phyloP scores from a whole-genome alignment of 2,888 invertebrate genomes.

The Mesoligia furuncula region DNA sequence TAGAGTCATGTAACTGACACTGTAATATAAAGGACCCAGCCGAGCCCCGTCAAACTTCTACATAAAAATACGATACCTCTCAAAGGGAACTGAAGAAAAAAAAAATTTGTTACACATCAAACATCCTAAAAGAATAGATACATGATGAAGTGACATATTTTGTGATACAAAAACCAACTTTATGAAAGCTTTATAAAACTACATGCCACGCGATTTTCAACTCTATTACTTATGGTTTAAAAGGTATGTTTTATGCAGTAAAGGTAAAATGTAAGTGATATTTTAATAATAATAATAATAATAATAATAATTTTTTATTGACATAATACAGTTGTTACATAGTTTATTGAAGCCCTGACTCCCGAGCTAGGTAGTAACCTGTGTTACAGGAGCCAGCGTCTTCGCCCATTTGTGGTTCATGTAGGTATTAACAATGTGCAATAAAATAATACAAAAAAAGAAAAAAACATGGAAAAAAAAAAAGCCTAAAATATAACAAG shows the following conservation, averaged over 20 bases:
- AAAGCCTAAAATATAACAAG: too few relatives aligned
- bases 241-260: not conserved
- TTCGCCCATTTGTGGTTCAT: too few relatives aligned
- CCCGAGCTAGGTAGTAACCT: too few relatives aligned
- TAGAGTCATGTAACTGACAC: conserved; percentile 63
- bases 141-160: conserved; percentile 56
- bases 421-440: too few relatives aligned
- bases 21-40: conserved; percentile 68
- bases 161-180: conserved; percentile 32
- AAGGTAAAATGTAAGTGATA: conserved; percentile 33
- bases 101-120: conserved; percentile 66
- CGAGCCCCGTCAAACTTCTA: conserved; percentile 54
- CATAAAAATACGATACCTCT: conserved; percentile 68
- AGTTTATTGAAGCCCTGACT: too few relatives aligned
- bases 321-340: too few relatives aligned
- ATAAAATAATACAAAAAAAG: too few relatives aligned
- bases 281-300: too few relatives aligned
- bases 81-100: conserved; percentile 63
- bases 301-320: too few relatives aligned
- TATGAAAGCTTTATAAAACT: not conserved
- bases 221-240: conserved; percentile 1
- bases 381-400: too few relatives aligned
- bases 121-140: conserved; percentile 59
- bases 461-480: too few relatives aligned
- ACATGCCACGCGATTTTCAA: conserved; percentile 19